Evolutionary conservation across 2,113 vertebrate genomes (phyloP).

Genomic region (Chaetura pelagica): DNA sequence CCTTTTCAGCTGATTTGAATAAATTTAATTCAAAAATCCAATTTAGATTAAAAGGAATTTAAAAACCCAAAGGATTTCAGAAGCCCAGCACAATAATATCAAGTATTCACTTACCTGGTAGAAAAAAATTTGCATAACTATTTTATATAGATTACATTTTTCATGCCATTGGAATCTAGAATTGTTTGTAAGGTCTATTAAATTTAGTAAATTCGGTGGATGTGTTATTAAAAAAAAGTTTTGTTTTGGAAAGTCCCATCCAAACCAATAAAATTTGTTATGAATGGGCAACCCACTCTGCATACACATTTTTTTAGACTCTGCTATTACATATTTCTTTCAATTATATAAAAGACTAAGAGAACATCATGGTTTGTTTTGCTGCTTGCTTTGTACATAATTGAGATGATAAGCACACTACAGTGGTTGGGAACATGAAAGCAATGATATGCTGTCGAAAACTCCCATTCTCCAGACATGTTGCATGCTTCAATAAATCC

Average conservation of each 20-base stretch:
- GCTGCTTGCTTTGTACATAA: neutral
- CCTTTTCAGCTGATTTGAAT: neutral
- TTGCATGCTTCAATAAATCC: neutral
- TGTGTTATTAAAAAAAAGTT: neutral
- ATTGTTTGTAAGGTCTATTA: neutral
- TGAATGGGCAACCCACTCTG: neutral
- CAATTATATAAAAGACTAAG: conserved; percentile 18
- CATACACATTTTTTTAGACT: neutral
- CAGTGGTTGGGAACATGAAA: neutral
- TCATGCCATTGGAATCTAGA: neutral
- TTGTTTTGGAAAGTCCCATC: neutral
- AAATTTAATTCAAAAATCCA: neutral
- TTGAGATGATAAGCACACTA: neutral
- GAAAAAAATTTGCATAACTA: neutral
- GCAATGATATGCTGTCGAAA: neutral
- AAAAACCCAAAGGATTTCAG: neutral
- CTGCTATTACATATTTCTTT: conserved; percentile 5
- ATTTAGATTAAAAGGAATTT: neutral
- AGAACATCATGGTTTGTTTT: conserved; percentile 52
- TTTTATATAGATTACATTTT: neutral
- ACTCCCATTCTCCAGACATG: neutral
- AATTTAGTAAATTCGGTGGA: neutral
- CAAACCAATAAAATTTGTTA: neutral
- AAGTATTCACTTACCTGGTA: neutral
- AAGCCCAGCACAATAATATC: neutral